A percentile compares a stretch with the other conserved stretches of the same genome.
Conservation (phyloP, 2,113 vertebrate species). For the Atlantisia rogersi region DNA sequence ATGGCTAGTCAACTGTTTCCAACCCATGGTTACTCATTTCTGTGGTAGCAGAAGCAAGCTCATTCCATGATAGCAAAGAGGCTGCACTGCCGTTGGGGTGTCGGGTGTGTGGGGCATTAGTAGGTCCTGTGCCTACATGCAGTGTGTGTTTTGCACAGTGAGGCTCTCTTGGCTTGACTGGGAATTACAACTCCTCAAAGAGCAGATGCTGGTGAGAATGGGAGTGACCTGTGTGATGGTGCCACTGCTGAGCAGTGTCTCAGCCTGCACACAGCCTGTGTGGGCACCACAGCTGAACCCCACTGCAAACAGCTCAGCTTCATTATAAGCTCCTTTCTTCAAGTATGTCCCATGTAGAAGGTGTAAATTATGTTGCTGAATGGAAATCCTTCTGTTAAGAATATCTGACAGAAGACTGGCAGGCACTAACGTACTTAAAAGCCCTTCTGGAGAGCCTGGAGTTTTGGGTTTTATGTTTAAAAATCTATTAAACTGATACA, state of each 20-base stretch:
- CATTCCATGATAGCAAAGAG: rapidly evolving
- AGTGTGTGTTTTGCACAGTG: rapidly evolving
- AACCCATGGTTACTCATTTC: neutral
- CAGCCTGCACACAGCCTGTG: neutral
- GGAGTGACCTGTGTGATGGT: neutral
- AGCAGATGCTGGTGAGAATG: neutral
- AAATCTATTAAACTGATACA: neutral
- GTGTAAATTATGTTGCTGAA: neutral
- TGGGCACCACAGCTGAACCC: neutral
- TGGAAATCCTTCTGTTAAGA: neutral
- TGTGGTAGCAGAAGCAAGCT: neutral
- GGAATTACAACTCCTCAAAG: neutral
- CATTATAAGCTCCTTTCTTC: neutral
- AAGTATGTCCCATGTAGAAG: neutral
- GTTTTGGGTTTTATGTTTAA: neutral
- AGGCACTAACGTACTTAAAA: neutral
- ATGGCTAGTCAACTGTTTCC: neutral
- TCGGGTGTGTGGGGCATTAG: neutral
- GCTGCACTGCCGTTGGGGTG: neutral
- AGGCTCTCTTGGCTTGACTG: neutral
- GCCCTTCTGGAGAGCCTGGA: neutral
- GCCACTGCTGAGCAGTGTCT: neutral
- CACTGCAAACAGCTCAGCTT: rapidly evolving
- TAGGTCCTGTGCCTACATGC: rapidly evolving
- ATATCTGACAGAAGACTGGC: neutral